A percentile compares a stretch with the other conserved stretches of the same genome.
Evolutionary conservation across 2,888 invertebrate species (phyloP).

Genomic region (Hirudinaria manillensis): DNA sequence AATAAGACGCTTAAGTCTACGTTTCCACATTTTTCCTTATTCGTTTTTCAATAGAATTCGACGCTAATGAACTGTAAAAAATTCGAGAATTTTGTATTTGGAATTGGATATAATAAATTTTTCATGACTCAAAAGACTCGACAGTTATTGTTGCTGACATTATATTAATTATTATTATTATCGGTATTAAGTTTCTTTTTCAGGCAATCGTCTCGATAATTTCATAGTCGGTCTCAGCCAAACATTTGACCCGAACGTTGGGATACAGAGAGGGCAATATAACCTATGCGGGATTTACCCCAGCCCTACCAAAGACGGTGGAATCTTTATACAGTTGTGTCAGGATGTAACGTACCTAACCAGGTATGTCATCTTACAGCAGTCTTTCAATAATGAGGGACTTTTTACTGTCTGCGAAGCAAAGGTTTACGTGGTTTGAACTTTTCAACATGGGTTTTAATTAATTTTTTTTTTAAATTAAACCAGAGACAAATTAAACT

Average conservation of each 20-base stretch:
- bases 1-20: no score
- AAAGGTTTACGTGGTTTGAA: neutral
- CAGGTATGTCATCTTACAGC: slow-evolving; percentile 8
- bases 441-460: no score
- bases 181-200: neutral
- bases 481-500: no score
- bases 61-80: no score
- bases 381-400: neutral
- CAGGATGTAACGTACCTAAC: neutral
- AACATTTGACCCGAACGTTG: neutral
- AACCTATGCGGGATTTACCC: neutral
- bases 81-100: no score
- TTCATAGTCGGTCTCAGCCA: slow-evolving; percentile 9
- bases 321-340: slow-evolving; percentile 6
- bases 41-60: no score
- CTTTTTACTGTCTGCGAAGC: slow-evolving; percentile 1
- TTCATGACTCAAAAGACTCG: no score
- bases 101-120: no score
- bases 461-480: no score
- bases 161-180: no score
- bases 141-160: no score
- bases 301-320: neutral
- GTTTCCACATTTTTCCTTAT: no score
- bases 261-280: neutral
- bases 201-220: slow-evolving; percentile 1